A percentile compares a stretch with the other conserved stretches of the same genome.
Conservation (phyloP, 2,797 vertebrate species). For the Enteromius fasciolatus region DNA sequence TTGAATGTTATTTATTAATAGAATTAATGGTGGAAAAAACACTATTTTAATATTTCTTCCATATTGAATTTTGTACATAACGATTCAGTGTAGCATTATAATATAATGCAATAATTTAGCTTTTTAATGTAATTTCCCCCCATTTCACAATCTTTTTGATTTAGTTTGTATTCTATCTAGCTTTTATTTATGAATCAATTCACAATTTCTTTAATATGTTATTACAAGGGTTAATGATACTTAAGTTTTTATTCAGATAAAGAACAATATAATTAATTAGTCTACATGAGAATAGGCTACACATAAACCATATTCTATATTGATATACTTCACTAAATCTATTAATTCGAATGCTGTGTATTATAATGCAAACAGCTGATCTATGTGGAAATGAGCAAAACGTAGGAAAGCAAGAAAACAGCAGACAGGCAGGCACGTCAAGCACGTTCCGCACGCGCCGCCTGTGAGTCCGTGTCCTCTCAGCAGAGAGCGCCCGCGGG, state of each 20-base stretch:
- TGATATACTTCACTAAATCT: too few species aligned
- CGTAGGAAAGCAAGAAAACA: neutral
- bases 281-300: neutral
- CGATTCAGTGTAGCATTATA: too few species aligned
- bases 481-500: constrained; percentile 28
- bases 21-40: too few species aligned
- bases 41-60: neutral
- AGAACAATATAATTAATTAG: neutral
- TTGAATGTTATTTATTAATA: too few species aligned
- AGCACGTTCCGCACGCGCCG: constrained; percentile 23
- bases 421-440: neutral
- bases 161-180: neutral
- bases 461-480: constrained; percentile 13
- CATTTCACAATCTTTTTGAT: neutral
- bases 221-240: neutral
- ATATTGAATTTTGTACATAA: neutral
- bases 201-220: neutral
- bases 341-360: neutral
- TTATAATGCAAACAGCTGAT: neutral
- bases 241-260: neutral
- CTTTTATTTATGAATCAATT: neutral
- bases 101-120: neutral
- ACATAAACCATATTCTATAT: neutral
- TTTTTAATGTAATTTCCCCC: neutral
- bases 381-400: neutral